phyloP scores from a whole-genome alignment of 2,113 vertebrate genomes.

The Ciconia boyciana region DNA sequence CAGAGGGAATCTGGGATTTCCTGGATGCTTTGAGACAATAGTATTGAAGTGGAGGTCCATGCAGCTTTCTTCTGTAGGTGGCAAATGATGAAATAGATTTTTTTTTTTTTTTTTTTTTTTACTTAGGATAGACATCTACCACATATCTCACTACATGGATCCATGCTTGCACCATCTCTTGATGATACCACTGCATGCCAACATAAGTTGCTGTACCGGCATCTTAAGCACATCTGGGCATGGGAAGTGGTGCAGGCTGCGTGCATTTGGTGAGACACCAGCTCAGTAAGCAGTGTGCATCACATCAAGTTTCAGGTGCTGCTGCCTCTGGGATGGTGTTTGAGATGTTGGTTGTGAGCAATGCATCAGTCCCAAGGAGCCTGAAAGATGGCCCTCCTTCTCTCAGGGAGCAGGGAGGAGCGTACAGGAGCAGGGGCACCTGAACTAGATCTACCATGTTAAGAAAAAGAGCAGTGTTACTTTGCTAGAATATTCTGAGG shows the following conservation, averaged over 20 bases:
- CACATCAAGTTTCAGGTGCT: not conserved
- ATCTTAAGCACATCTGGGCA: not conserved
- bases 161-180: not conserved
- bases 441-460: not conserved
- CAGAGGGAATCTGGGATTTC: not conserved
- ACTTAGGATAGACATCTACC: not conserved
- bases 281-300: not conserved
- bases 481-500: not conserved
- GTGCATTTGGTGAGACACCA: not conserved
- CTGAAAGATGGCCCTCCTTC: not conserved
- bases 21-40: not conserved
- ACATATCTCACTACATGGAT: not conserved
- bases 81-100: not conserved
- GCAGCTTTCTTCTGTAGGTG: not conserved
- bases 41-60: not conserved
- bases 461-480: not conserved
- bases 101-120: not conserved
- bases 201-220: too few species aligned
- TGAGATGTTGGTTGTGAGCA: not conserved
- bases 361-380: not conserved
- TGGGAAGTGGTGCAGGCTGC: not conserved
- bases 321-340: not conserved
- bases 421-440: not conserved
- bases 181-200: not conserved
- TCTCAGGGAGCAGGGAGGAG: rapidly evolving